Evolutionary conservation across 1,140 invertebrate species (phyloP), one percentile per base, ranked within the genome.

Genomic region (Dendrolimus kikuchii): DNA sequence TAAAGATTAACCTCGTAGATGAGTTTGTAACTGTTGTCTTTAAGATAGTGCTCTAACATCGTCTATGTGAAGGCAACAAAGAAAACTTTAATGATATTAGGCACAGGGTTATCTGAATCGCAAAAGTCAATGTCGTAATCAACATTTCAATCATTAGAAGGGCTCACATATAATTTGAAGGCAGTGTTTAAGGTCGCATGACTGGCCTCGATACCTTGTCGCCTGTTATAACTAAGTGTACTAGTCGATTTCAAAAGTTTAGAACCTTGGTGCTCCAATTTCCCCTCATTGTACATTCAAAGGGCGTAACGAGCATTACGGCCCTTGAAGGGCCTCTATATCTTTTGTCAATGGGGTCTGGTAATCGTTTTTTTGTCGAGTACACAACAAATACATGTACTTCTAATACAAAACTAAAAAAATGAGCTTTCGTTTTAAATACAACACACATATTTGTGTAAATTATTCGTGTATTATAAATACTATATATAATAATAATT

Each of bases 251-350:
- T 82, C 80, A 83, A 86, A 83, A 86, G 78, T 67, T 23, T 76
- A 45, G 66, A 78, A 81, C 81, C 78, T 85, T 81, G 81, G 66
- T 81, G 76, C 66, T 83, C 80, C 71, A 86, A 86, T 86, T 86
- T 86, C 82, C 75, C 77, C 68, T 86, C 78, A 81, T 86, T 86
- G 77, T 78, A 64, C 55, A 86, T 86, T 81, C 82, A 83, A 74
- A 79, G 56, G 74, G 78, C 77, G 77, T 85, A 77, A 74, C 76
- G 64, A 72, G 64, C 70, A 62, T 72, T 66, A 64, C 66, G 73
- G 77, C 80, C 76, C 79, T 83, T 82, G 59, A 77, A 86, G 77
- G 77, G 77, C 69, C 68, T 59, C 56, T 59, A 56, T 54, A 53
- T 67, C 62, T 72, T 70, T 67, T 63, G 60, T 64, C 60, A 71